These are phyloP conservation scores for Corythornis madagascariensis DNA, from an alignment of 2,113 vertebrate genomes.

Conservation along the genomic window DNA sequence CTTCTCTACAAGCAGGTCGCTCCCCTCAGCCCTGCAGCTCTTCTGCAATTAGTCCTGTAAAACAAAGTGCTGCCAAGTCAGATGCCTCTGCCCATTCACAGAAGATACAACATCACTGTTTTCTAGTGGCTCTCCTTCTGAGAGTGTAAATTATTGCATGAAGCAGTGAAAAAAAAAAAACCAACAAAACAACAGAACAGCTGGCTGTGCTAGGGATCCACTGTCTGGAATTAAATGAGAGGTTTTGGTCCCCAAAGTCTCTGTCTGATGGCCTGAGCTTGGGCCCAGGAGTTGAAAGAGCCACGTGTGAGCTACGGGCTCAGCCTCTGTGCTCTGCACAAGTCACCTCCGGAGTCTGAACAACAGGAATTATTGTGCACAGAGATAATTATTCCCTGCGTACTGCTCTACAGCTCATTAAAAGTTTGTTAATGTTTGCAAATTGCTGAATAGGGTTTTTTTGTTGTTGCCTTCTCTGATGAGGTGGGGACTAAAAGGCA, in stretches of 20 bases:
- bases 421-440: conserved; percentile 61
- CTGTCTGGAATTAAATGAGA: conserved; percentile 4
- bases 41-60: neutral
- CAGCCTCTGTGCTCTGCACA: neutral
- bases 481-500: neutral
- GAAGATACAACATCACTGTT: neutral
- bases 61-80: neutral
- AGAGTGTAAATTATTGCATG: neutral
- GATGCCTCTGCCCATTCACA: neutral
- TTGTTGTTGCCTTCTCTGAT: neutral
- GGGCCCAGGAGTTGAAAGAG: neutral
- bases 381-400: conserved; percentile 52
- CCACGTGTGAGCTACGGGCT: neutral
- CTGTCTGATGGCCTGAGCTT: neutral
- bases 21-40: neutral
- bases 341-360: conserved; percentile 1
- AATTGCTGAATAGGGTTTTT: conserved; percentile 53
- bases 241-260: neutral
- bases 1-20: neutral
- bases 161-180: neutral
- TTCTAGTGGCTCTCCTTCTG: neutral
- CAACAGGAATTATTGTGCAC: conserved; percentile 36
- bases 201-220: neutral
- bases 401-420: conserved; percentile 60
- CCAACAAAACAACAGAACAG: no score